Conservation (phyloP, 2,113 vertebrate genomes). For the Corydoras sp. region DNA sequence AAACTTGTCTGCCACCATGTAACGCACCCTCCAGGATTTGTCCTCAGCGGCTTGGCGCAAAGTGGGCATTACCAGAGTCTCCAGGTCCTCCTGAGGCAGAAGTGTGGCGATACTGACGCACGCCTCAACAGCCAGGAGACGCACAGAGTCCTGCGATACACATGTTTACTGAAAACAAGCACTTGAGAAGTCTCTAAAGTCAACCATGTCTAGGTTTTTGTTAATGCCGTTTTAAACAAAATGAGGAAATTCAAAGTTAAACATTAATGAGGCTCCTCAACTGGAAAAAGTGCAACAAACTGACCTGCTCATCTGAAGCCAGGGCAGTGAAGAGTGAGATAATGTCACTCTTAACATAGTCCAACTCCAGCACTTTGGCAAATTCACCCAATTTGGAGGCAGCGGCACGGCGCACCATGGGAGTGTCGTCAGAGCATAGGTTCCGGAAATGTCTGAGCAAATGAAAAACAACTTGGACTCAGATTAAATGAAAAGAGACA, state of each 20-base stretch:
- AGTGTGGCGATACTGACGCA: slow-evolving; percentile 82
- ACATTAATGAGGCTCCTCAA: background rate
- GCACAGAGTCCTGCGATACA: slow-evolving; percentile 71
- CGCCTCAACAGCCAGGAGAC: slow-evolving; percentile 84
- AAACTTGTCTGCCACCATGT: slow-evolving; percentile 91
- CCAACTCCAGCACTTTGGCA: slow-evolving; percentile 61
- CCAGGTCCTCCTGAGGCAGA: slow-evolving; percentile 78
- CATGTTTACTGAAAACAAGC: background rate
- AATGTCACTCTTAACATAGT: slow-evolving; percentile 86
- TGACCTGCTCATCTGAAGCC: slow-evolving; percentile 86
- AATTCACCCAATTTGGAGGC: slow-evolving; percentile 81
- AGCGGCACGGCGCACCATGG: slow-evolving; percentile 86
- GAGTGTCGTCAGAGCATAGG: slow-evolving; percentile 85
- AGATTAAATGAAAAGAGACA: no score
- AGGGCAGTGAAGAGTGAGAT: slow-evolving; percentile 84
- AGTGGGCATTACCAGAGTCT: slow-evolving; percentile 80
- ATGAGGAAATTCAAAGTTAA: no score
- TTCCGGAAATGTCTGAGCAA: slow-evolving; percentile 76
- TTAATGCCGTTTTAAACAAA: no score
- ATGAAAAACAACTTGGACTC: background rate
- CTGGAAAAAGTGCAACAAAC: background rate
- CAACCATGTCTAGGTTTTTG: no score
- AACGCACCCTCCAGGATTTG: slow-evolving; percentile 89
- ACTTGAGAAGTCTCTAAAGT: background rate
- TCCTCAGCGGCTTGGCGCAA: slow-evolving; percentile 81